These are phyloP conservation scores for Eumacrocentrus americanus DNA, from an alignment of 2,888 invertebrate genomes.

Conservation along the genomic window DNA sequence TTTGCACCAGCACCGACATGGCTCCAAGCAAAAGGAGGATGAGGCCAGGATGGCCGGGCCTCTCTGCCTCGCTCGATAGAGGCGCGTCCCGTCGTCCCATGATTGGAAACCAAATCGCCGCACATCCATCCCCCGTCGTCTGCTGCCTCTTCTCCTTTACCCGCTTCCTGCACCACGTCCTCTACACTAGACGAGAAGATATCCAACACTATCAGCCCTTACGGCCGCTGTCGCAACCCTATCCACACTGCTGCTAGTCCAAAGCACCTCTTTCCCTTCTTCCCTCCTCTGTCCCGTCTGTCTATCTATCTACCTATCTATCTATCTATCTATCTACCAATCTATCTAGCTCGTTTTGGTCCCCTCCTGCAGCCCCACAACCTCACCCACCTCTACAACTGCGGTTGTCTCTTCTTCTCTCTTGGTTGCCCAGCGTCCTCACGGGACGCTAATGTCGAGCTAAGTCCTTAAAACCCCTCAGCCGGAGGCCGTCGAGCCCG, in stretches of 20 bases:
- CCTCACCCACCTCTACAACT: slow-evolving; percentile 22
- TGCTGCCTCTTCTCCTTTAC: slow-evolving; percentile 40
- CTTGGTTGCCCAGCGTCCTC: too few relatives aligned
- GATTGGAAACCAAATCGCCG: slow-evolving; percentile 63
- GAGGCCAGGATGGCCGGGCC: slow-evolving; percentile 55
- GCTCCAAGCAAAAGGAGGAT: slow-evolving; percentile 48
- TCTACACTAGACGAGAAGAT: slow-evolving; percentile 16
- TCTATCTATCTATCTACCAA: slow-evolving; percentile 34
- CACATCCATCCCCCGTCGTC: slow-evolving; percentile 56
- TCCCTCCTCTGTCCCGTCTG: slow-evolving; percentile 7
- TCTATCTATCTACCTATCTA: background rate
- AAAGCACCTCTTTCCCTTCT: slow-evolving; percentile 19
- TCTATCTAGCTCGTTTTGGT: slow-evolving; percentile 29
- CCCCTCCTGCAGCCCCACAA: slow-evolving; percentile 33
- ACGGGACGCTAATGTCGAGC: slow-evolving; percentile 60
- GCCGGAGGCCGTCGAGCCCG: slow-evolving; percentile 53
- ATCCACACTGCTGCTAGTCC: slow-evolving; percentile 30
- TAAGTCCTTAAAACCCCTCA: slow-evolving; percentile 60
- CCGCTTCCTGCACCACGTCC: slow-evolving; percentile 24
- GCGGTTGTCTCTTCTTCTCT: slow-evolving; percentile 17
- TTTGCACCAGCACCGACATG: slow-evolving; percentile 56
- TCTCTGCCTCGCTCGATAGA: slow-evolving; percentile 60
- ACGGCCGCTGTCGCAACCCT: slow-evolving; percentile 24
- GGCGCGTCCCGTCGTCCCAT: slow-evolving; percentile 61
- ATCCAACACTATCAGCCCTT: slow-evolving; percentile 20